These are phyloP conservation scores for Erebia palarica DNA, from an alignment of 2,888 invertebrate species.

Conservation along the genomic window DNA sequence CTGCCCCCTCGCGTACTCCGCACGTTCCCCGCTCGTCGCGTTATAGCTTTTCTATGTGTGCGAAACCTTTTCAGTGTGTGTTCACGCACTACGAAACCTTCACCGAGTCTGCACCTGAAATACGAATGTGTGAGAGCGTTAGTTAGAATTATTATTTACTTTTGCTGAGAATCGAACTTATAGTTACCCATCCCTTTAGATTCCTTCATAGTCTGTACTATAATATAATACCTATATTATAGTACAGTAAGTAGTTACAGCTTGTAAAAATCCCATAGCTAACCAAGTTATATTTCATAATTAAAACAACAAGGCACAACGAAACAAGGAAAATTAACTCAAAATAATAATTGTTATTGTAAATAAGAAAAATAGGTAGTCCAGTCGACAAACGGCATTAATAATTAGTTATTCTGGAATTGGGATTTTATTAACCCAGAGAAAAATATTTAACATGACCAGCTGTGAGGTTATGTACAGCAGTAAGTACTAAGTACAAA, in stretches of 20 bases:
- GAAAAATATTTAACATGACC: too few relatives aligned
- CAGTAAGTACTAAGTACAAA: too few relatives aligned
- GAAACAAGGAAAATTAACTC: constrained; percentile 11
- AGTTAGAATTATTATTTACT: constrained; percentile 17
- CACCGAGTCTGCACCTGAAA: constrained; percentile 43
- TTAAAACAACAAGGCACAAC: background rate
- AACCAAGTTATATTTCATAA: background rate
- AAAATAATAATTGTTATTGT: constrained; percentile 1
- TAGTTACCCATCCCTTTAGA: background rate
- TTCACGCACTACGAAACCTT: constrained; percentile 47
- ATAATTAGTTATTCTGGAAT: background rate
- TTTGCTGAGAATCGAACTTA: constrained; percentile 6
- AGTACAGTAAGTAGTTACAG: too few relatives aligned
- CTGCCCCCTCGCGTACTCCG: constrained; percentile 41
- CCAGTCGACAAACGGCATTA: background rate
- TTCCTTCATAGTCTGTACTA: background rate
- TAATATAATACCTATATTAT: too few relatives aligned
- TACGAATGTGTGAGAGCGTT: constrained; percentile 25
- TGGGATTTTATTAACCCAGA: too few relatives aligned
- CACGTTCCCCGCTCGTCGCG: constrained; percentile 42
- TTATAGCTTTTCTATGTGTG: constrained; percentile 43
- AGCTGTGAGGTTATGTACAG: too few relatives aligned
- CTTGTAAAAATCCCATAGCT: background rate
- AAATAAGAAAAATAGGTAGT: background rate
- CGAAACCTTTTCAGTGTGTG: constrained; percentile 45